Percentiles rank a stretch among this genome's conserved stretches.
phyloP scores from a whole-genome alignment of 2,797 vertebrate species.

The Microchirus variegatus region DNA sequence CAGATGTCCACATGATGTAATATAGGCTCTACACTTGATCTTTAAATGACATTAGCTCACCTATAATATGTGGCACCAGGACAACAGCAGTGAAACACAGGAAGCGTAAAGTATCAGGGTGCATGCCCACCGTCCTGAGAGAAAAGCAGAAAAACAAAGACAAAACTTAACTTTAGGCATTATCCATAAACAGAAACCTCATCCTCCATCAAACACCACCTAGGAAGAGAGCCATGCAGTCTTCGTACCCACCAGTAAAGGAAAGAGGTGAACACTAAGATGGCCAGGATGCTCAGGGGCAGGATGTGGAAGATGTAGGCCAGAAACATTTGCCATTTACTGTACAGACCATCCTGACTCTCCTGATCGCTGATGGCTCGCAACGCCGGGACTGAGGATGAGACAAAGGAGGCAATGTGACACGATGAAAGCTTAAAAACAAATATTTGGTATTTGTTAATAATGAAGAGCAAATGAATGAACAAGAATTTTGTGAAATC shows the following conservation, averaged over 20 bases:
- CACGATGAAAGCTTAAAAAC: no score
- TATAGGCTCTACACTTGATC: no score
- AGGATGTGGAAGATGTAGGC: slow-evolving; percentile 92
- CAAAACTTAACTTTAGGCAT: background rate
- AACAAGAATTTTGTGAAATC: no score
- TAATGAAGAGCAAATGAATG: no score
- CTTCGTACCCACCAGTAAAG: slow-evolving; percentile 88
- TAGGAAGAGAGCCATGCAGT: no score
- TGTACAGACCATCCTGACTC: slow-evolving; percentile 94
- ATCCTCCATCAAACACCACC: no score
- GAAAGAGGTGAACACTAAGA: slow-evolving; percentile 86
- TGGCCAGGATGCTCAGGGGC: slow-evolving; percentile 90
- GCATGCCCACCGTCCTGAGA: slow-evolving; percentile 87
- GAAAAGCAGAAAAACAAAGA: background rate
- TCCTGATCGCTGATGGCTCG: slow-evolving; percentile 93
- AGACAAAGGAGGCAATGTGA: background rate
- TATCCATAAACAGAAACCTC: no score
- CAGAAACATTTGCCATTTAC: slow-evolving; percentile 96
- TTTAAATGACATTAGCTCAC: slow-evolving; percentile 67
- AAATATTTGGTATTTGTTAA: no score
- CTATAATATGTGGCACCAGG: slow-evolving; percentile 87
- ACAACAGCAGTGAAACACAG: slow-evolving; percentile 89
- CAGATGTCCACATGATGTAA: no score
- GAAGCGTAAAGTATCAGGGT: slow-evolving; percentile 88
- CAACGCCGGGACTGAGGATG: slow-evolving; percentile 85